A percentile compares a stretch with the other conserved stretches of the same genome.
Evolutionary conservation across 2,888 invertebrate species (phyloP).

Genomic region (Ceriagrion tenellum): DNA sequence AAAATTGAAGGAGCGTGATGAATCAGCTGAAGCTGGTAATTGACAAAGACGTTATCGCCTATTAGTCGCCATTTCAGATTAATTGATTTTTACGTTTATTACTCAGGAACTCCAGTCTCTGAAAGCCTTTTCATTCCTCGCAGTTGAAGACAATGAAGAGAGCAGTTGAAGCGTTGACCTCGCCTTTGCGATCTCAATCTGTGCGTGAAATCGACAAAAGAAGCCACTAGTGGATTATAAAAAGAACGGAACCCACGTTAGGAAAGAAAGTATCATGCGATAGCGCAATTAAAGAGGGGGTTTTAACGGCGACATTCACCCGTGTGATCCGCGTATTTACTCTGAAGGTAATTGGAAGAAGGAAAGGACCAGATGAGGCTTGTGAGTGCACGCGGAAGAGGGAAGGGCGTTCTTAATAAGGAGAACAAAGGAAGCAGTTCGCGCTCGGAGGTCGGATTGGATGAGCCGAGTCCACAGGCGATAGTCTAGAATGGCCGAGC

Average conservation of each 20-base stretch:
- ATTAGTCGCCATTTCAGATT: no score
- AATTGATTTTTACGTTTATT: no score
- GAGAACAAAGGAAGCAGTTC: background rate
- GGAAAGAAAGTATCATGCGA: background rate
- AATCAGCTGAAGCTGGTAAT: no score
- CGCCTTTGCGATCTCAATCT: background rate
- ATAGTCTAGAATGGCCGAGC: background rate
- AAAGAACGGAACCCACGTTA: background rate
- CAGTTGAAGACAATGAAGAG: background rate
- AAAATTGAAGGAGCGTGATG: no score
- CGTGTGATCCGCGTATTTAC: background rate
- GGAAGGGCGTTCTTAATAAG: background rate
- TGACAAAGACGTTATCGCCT: no score
- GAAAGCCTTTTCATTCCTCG: no score
- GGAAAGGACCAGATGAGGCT: background rate
- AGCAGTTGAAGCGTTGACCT: background rate
- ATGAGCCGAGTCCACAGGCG: background rate
- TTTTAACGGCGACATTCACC: background rate
- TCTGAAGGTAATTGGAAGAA: background rate
- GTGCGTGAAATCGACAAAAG: background rate
- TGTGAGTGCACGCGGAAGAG: background rate
- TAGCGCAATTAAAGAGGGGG: background rate
- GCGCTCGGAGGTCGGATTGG: background rate
- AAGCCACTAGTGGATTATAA: background rate
- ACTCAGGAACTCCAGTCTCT: no score